Evolutionary conservation across 2,113 vertebrate species (phyloP), one percentile per base, ranked within the genome.

Genomic region (Pionites leucogaster): DNA sequence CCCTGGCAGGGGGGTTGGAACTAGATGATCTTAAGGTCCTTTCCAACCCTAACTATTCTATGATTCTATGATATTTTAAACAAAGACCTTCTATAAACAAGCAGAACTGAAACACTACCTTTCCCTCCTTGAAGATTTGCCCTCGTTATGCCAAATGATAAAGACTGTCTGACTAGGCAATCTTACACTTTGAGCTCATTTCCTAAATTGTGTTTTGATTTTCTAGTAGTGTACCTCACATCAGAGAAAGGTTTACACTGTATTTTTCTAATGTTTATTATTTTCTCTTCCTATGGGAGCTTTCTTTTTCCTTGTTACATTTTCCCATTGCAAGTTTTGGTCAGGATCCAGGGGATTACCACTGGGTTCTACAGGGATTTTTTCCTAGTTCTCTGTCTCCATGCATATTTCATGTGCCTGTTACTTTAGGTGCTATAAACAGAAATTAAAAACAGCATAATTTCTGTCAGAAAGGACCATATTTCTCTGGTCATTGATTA

Each of bases 391-490:
- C 62, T 93, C 44, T 92, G 79, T 86, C 74, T 84, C 65, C 91
- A 96, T 96, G 77, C 74, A 96, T 97, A 94, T 96, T 96, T 97
- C 67, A 97, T 97, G 88, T 79, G 41, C 62, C 86, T 80, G 93
- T 96, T 97, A 97, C 91, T 94, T 95, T 96, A 94, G 96, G 92
- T 97, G 96, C 95, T 95, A 96, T 96, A 96, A 96, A 95, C 95
- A 96, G 95, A 96, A 94, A 97, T 97, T 97, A 97, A 97, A 97
- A 93, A 77, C 90, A 94, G 57, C 83, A 96, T 96, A 44, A 91
- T 97, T 95, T 94, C 88, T 93, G 69, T 89, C 92, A 97, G 95
- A 96, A 92, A 93, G 86, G 90, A 46, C 86, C 62, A 35, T 82
- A 93, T 92, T 96, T 96, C 90, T 92, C 83, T 71, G n/a, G 62